Evolutionary conservation across 2,113 vertebrate species (phyloP), one percentile per base, ranked within the genome.

Genomic region (Zapornia atra): DNA sequence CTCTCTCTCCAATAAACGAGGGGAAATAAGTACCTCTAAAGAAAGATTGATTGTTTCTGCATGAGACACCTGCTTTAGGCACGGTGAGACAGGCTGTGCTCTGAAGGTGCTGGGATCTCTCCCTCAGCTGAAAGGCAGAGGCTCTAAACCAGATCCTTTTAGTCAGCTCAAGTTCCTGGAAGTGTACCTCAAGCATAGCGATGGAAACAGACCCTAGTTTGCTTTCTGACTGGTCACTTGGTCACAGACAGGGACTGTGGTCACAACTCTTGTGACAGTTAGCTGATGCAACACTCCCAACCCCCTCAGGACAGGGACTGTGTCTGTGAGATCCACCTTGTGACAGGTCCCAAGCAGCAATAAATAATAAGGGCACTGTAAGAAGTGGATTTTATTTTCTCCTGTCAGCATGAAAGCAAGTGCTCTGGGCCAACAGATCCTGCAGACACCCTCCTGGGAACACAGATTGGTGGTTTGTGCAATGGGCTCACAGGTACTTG

Each of bases 81-180:
- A 76, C 15, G 6, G 12, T 71, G 61, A 79, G 34, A 3, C 17
- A 33, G 38, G 13, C 24, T 1, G 5, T 0, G 0, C 24, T 59
- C 31, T 56, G 46, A 81, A 81, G 34, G 28, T 42, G 14, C 46
- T 4, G 5, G 28, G 18, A 29, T 48, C 26, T 75, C 51, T 42
- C 20, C 42, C 6, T 63, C 64, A 56, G 57, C n/a, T 75, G 60
- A 81, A 51, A 33, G 5, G 54, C 42, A 82, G 36, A 71, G 42
- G 12, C 17, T 57, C 42, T 42, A 50, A n/a, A 66, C 26, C 1
- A 3, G 11, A 63, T 73, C 25, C 3, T 12, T 59, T 66, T 40
- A 54, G 82, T n/a, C 60, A 86, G 60, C n/a, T 81, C n/a, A 65
- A 40, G 26, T 38, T 77, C 2, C 4, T 56, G 42, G 38, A 53